A percentile compares a stretch with the other conserved stretches of the same genome.
phyloP scores from a whole-genome alignment of 2,113 vertebrate genomes.

The Probosciger aterrimus region DNA sequence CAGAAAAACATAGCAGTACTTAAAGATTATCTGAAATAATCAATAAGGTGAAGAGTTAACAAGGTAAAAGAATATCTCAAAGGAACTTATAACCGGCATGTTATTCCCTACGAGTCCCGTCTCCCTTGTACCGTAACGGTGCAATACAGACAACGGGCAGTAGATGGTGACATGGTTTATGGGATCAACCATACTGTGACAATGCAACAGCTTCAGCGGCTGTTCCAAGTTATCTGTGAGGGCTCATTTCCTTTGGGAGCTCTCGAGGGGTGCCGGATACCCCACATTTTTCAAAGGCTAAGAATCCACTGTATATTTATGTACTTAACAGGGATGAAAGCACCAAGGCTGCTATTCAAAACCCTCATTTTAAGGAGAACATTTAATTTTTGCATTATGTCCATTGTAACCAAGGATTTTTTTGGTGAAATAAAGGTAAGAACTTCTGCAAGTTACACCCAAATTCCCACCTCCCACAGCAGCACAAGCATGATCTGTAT shows the following conservation, averaged over 20 bases:
- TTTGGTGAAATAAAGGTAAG: not conserved
- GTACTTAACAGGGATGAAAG: not conserved
- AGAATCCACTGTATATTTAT: not conserved
- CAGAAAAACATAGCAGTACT: not conserved
- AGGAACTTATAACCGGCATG: not conserved
- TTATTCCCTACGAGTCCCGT: not conserved
- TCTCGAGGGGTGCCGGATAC: not conserved
- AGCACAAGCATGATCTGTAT: not conserved
- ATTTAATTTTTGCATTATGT: not conserved
- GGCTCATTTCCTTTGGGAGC: not conserved
- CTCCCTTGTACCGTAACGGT: rapidly evolving
- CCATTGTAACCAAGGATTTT: not conserved
- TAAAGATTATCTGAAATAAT: not conserved
- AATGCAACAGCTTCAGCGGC: not conserved
- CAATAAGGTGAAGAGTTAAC: not conserved
- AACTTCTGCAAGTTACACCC: not conserved
- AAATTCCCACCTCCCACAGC: not conserved
- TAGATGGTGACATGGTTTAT: conserved; percentile 30
- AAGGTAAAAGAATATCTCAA: not conserved
- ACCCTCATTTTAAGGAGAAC: not conserved
- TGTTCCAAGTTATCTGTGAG: not conserved
- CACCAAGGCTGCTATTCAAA: not conserved
- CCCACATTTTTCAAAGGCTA: not conserved
- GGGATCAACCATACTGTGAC: not conserved
- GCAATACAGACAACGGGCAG: not conserved